Evolutionary conservation across 2,797 vertebrate genomes (phyloP).

Genomic region (Mormyrus proboscirostris): DNA sequence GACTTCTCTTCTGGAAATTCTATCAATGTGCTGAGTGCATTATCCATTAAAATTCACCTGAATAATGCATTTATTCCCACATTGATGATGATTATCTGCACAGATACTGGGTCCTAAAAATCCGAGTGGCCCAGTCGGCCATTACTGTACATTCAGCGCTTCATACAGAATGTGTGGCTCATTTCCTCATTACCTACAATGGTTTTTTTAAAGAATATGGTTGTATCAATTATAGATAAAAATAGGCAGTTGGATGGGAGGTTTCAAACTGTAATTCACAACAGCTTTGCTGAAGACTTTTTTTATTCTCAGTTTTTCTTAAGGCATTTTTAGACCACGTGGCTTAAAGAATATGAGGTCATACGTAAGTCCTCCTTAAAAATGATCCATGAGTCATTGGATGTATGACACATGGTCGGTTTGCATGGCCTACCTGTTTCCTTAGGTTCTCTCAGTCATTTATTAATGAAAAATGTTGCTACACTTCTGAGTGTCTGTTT

Average conservation of each 20-base stretch:
- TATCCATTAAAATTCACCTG: background rate
- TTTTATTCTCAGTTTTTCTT: background rate
- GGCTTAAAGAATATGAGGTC: background rate
- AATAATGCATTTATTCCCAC: background rate
- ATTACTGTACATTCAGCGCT: background rate
- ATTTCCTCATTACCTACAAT: background rate
- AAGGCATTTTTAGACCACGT: background rate
- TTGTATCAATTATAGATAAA: background rate
- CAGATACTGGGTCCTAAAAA: background rate
- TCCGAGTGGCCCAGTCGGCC: background rate
- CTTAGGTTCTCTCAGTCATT: background rate
- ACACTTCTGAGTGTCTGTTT: background rate
- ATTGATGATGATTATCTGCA: background rate
- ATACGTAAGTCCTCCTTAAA: background rate
- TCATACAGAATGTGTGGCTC: background rate
- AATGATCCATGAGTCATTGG: background rate
- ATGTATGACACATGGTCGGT: background rate
- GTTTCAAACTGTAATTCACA: background rate
- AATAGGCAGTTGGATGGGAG: background rate
- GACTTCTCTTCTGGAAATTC: background rate
- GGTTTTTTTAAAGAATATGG: background rate
- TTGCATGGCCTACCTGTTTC: background rate
- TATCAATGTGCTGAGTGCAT: background rate
- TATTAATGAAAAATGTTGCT: background rate
- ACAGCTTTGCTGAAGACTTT: background rate